Percentiles rank a stretch among this genome's conserved stretches.
Evolutionary conservation across 2,113 vertebrate genomes (phyloP).

Genomic region (Festucalex cinctus): DNA sequence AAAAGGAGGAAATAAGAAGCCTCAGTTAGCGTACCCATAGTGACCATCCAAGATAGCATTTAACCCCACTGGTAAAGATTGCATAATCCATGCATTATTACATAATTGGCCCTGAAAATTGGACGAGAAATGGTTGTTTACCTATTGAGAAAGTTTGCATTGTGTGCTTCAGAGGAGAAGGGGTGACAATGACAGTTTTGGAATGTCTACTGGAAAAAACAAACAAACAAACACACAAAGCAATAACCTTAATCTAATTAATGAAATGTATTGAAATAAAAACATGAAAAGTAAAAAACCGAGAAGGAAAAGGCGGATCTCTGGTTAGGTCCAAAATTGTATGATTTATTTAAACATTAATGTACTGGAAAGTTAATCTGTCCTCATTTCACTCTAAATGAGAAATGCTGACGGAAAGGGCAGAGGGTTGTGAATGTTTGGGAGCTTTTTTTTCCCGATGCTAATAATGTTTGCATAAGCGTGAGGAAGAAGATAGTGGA

Average conservation of each 20-base stretch:
- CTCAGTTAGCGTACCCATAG: background rate
- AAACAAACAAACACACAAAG: conserved; percentile 9
- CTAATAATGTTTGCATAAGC: background rate
- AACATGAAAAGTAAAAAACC: conserved; percentile 7
- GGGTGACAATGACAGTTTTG: background rate
- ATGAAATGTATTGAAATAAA: conserved; percentile 23
- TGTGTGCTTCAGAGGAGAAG: background rate
- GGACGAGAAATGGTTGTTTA: conserved; percentile 26
- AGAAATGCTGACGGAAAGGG: conserved; percentile 20
- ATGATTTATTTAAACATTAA: conserved; percentile 42
- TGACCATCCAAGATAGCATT: conserved; percentile 25
- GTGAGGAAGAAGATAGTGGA: background rate
- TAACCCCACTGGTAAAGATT: conserved; percentile 28
- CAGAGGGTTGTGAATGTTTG: background rate
- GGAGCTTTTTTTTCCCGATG: background rate
- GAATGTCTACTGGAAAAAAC: background rate
- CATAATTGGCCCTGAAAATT: conserved; percentile 51
- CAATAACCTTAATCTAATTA: conserved; percentile 21
- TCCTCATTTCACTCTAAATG: conserved; percentile 39
- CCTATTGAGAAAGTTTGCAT: conserved; percentile 8
- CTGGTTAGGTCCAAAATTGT: conserved; percentile 14
- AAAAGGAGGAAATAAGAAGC: background rate
- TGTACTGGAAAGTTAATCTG: conserved; percentile 30
- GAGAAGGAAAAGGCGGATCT: background rate
- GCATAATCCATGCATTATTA: conserved; percentile 46